Evolutionary conservation across 1,140 invertebrate genomes (phyloP).

Genomic region (Carcinoscorpius rotundicauda): DNA sequence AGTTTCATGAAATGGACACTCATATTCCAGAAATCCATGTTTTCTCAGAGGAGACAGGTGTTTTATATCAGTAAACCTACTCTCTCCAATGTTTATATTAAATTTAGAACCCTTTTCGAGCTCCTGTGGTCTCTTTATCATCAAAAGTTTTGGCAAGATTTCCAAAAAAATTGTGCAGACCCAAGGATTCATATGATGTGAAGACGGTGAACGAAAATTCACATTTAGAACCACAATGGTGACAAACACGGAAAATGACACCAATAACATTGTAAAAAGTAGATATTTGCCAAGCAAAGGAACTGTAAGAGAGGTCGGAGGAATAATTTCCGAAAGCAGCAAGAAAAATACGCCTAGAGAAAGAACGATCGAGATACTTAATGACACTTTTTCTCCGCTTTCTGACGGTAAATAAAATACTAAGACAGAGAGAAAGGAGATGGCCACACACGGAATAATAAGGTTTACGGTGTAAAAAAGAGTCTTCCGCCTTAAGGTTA

Average conservation of each 20-base stretch:
- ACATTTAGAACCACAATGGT: constrained; percentile 97
- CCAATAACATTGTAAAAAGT: constrained; percentile 98
- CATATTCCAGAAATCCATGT: no score
- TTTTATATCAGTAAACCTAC: no score
- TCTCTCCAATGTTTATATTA: no score
- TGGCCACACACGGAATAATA: constrained; percentile 89
- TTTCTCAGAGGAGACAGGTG: no score
- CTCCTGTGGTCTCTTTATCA: constrained; percentile 44
- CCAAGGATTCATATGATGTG: constrained; percentile 81
- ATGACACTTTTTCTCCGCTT: constrained; percentile 89
- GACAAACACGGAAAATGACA: constrained; percentile 91
- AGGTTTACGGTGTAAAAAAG: constrained; percentile 94
- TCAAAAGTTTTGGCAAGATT: constrained; percentile 61
- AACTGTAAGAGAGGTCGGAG: constrained; percentile 92
- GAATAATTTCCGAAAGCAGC: constrained; percentile 89
- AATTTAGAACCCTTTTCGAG: no score
- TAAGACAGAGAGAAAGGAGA: constrained; percentile 92
- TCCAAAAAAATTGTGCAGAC: constrained; percentile 76
- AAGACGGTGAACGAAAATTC: constrained; percentile 95
- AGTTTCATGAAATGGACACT: no score
- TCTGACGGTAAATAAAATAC: constrained; percentile 98
- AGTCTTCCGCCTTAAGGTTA: constrained; percentile 86
- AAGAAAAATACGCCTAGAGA: constrained; percentile 98
- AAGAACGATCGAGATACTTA: constrained; percentile 95
- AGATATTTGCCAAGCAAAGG: constrained; percentile 86